These are phyloP conservation scores for Celastrina argiolus DNA, from an alignment of 2,888 invertebrate genomes.

Conservation along the genomic window DNA sequence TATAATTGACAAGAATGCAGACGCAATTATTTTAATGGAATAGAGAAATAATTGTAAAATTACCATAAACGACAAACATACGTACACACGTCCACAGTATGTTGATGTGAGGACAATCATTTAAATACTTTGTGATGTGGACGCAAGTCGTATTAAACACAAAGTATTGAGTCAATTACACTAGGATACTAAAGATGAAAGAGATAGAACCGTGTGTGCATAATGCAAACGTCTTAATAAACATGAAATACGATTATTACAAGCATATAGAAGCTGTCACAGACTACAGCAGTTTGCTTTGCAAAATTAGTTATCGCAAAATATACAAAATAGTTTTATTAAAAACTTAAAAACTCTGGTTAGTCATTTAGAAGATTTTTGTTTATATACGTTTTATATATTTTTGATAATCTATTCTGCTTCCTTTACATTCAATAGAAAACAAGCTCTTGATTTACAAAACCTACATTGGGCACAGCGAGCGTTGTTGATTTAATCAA, in stretches of 20 bases:
- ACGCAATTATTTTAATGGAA: conserved; percentile 13
- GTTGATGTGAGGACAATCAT: not conserved
- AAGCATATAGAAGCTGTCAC: not conserved
- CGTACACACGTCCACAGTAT: not conserved
- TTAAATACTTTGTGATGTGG: not conserved
- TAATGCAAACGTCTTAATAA: not conserved
- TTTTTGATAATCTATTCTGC: too few relatives aligned
- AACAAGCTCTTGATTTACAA: not conserved
- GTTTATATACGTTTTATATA: too few relatives aligned
- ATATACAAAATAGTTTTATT: too few relatives aligned
- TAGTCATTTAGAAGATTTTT: too few relatives aligned
- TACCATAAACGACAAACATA: conserved; percentile 12
- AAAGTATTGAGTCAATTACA: not conserved
- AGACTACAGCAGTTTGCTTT: not conserved
- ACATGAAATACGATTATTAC: not conserved
- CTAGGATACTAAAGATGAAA: not conserved
- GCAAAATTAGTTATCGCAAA: not conserved
- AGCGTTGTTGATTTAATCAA: not conserved
- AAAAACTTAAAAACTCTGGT: too few relatives aligned
- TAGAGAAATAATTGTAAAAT: conserved; percentile 16
- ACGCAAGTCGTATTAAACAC: not conserved
- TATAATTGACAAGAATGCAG: conserved; percentile 14
- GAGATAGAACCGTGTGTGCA: not conserved
- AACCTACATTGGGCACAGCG: not conserved
- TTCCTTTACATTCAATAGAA: not conserved